Evolutionary conservation across 2,888 invertebrate genomes (phyloP).

Genomic region (Drosophila macrospina): DNA sequence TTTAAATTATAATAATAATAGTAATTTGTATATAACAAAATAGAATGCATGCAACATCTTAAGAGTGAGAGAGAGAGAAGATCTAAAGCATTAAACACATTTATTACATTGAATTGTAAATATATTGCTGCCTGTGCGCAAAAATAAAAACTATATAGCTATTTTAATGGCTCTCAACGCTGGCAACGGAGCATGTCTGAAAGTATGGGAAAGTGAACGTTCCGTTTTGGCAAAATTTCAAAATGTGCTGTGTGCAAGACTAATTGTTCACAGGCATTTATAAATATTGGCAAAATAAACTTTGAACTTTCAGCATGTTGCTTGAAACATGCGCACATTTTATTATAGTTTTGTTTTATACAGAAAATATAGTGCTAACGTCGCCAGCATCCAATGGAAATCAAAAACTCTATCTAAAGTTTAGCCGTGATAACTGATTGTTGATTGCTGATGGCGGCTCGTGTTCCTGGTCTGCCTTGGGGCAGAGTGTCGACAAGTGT

Average conservation of each 20-base stretch:
- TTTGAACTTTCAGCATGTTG: slow-evolving; percentile 12
- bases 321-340: not conserved
- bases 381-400: not conserved
- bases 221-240: slow-evolving; percentile 61
- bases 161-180: slow-evolving; percentile 48
- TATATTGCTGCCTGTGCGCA: slow-evolving; percentile 31
- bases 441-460: slow-evolving; percentile 13
- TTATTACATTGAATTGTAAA: slow-evolving; percentile 35
- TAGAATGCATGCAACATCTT: not conserved
- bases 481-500: slow-evolving; percentile 20
- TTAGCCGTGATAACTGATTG: too few species aligned
- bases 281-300: slow-evolving; percentile 32
- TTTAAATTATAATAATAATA: slow-evolving; percentile 7
- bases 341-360: not conserved
- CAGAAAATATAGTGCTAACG: not conserved
- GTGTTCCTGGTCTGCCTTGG: too few species aligned
- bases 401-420: slow-evolving; percentile 11
- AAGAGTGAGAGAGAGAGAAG: not conserved
- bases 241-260: slow-evolving; percentile 15
- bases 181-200: slow-evolving; percentile 33
- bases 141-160: slow-evolving; percentile 25
- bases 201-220: slow-evolving; percentile 24
- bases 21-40: slow-evolving; percentile 1
- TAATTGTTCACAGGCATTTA: slow-evolving; percentile 27
- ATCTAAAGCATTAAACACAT: slow-evolving; percentile 1